Conservation (phyloP, 2,888 invertebrate species). For the Morpho deidamia region DNA sequence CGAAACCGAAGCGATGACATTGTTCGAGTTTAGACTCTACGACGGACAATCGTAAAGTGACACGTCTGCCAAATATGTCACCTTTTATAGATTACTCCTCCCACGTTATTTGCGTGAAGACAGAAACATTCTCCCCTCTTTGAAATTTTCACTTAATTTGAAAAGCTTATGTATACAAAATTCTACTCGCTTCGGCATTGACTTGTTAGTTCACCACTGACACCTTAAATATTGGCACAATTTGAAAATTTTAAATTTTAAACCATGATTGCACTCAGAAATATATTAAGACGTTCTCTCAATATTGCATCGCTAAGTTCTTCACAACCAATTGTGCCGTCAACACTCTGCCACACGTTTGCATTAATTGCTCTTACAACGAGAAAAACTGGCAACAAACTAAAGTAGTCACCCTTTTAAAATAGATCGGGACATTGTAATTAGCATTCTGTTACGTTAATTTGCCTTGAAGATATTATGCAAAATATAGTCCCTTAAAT, state of each 20-base stretch:
- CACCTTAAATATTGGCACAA: no score
- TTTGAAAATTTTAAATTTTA: no score
- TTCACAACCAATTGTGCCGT: constrained; percentile 1
- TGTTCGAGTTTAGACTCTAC: constrained; percentile 22
- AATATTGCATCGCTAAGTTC: neutral
- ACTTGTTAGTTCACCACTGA: no score
- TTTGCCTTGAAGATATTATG: constrained; percentile 10
- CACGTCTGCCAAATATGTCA: constrained; percentile 18
- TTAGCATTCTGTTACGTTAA: constrained; percentile 10
- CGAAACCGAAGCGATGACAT: constrained; percentile 19
- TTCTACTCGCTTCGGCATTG: neutral
- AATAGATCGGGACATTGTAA: constrained; percentile 11
- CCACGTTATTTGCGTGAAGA: constrained; percentile 13
- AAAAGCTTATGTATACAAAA: neutral
- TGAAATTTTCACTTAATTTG: neutral
- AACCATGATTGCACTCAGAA: no score
- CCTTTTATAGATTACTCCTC: constrained; percentile 17
- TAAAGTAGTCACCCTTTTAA: constrained; percentile 10
- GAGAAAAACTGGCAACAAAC: constrained; percentile 13
- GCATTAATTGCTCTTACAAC: constrained; percentile 5
- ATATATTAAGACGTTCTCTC: no score
- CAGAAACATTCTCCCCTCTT: constrained; percentile 11
- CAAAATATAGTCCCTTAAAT: constrained; percentile 5
- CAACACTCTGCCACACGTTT: constrained; percentile 2
- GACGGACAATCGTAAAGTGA: constrained; percentile 22